A percentile compares a stretch with the other conserved stretches of the same genome.
Evolutionary conservation across 1,140 invertebrate genomes (phyloP).

Genomic region (Drosophila paulistorum): DNA sequence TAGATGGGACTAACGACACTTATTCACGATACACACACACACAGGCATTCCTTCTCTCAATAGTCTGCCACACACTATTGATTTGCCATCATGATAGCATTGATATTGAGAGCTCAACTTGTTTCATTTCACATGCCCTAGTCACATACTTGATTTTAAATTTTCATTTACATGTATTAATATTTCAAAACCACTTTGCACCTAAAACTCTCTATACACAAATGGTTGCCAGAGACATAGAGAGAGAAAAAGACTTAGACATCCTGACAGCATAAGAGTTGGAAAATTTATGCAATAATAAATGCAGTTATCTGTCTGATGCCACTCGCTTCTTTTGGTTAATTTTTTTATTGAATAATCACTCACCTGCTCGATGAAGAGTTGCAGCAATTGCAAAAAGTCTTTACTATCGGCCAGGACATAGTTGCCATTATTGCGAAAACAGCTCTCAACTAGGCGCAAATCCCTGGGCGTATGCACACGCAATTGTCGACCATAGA

Average conservation of each 20-base stretch:
- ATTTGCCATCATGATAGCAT: slow-evolving; percentile 27
- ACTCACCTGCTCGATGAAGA: slow-evolving; percentile 74
- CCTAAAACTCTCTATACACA: slow-evolving; percentile 10
- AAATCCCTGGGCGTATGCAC: slow-evolving; percentile 52
- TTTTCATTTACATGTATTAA: slow-evolving; percentile 55
- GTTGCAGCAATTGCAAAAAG: slow-evolving; percentile 72
- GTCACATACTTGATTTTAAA: slow-evolving; percentile 39
- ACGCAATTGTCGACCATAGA: slow-evolving; percentile 50
- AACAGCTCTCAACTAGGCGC: slow-evolving; percentile 66
- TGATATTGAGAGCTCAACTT: slow-evolving; percentile 21
- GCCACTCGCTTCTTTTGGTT: slow-evolving; percentile 19
- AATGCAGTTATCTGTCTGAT: slow-evolving; percentile 35
- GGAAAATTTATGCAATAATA: slow-evolving; percentile 48
- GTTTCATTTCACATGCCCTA: slow-evolving; percentile 43
- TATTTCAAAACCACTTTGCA: slow-evolving; percentile 47
- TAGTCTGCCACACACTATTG: slow-evolving; percentile 35
- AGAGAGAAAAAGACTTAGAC: neutral
- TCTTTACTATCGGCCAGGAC: slow-evolving; percentile 77
- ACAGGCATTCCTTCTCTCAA: slow-evolving; percentile 32
- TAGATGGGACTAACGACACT: slow-evolving; percentile 22
- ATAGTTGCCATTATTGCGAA: slow-evolving; percentile 78
- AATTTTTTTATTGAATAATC: slow-evolving; percentile 31
- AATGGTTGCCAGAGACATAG: neutral
- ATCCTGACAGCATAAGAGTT: neutral
- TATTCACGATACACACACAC: slow-evolving; percentile 39